A percentile compares a stretch with the other conserved stretches of the same genome.
Conservation (phyloP, 2,888 invertebrate genomes). For the Drosophila niveifrons region DNA sequence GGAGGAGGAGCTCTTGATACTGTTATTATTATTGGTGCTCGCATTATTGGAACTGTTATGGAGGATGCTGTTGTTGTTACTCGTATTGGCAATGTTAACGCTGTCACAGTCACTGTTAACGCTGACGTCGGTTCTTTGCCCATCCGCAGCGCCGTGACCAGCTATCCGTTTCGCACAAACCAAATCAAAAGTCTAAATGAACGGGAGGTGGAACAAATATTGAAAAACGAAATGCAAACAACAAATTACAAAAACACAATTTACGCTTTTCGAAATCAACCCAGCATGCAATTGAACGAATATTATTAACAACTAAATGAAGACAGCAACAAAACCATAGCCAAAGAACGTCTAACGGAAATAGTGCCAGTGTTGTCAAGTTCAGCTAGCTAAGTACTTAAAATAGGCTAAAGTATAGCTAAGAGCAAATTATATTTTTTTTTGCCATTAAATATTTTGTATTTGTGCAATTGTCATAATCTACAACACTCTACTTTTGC, state of each 20-base stretch:
- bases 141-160: conserved; percentile 67
- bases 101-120: conserved; percentile 19
- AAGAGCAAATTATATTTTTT: too few species aligned
- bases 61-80: conserved; percentile 18
- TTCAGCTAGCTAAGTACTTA: too few species aligned
- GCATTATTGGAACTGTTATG: conserved; percentile 16
- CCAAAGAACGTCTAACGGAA: not conserved
- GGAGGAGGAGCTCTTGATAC: conserved; percentile 31
- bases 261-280: conserved; percentile 17
- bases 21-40: conserved; percentile 1
- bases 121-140: conserved; percentile 49
- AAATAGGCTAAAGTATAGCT: too few species aligned
- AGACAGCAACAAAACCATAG: not conserved
- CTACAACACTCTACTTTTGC: too few species aligned
- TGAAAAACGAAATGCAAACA: conserved; percentile 73
- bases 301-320: not conserved
- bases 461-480: too few species aligned
- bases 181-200: conserved; percentile 82
- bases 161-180: conserved; percentile 80
- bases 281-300: conserved; percentile 17
- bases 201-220: conserved; percentile 58
- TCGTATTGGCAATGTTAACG: conserved; percentile 11
- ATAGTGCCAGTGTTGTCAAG: conserved; percentile 1
- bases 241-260: conserved; percentile 66
- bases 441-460: too few species aligned